Base-by-base conservation (phyloP, 2,888 invertebrate genomes). In the Ephialtes manifestator region DNA sequence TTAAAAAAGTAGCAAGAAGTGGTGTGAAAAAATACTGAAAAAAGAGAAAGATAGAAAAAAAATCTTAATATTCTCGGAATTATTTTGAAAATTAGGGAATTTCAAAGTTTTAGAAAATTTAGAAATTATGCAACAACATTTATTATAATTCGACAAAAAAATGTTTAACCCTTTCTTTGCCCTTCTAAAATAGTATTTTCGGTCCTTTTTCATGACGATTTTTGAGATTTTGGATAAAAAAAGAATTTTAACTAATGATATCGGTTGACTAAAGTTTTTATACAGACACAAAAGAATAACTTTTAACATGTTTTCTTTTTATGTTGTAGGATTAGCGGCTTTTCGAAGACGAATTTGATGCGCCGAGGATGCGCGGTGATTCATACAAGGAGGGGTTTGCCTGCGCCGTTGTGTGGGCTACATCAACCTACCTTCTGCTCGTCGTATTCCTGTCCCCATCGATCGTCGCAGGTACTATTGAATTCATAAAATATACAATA, bases 301-400 rank as follows among this genome's bases (percentile, higher is more conserved):
- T n/a, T 39, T 35, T 63, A 13, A 63, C n/a, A 15, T 35, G 35
- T 10, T 24, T 39, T 11, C 24, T 65, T 77, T 60, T 51, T 18
- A 65, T 70, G 48, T 91, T 92, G 20, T 89, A 92, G 92, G 86
- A 87, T 80, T 84, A 87, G 85, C 80, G 88, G 87, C 71, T 76
- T 85, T 70, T 77, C 79, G 55, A 87, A 91, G 91, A 91, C 75
- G 77, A 88, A 91, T 89, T 93, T 92, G 92, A 94, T 94, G 93
- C 90, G 91, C 91, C 90, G 93, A 94, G 92, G 92, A 94, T 94
- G 93, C 92, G 90, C 90, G 91, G 91, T 90, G 92, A 91, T 90
- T 91, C 90, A 84, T 92, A 88, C 90, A 93, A 92, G 91, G 91
- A 92, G 90, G 90, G 91, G 90, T 89, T 89, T 89, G 90, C 90